Base-by-base conservation (phyloP, 2,797 vertebrate genomes). In the Karalla daura region DNA sequence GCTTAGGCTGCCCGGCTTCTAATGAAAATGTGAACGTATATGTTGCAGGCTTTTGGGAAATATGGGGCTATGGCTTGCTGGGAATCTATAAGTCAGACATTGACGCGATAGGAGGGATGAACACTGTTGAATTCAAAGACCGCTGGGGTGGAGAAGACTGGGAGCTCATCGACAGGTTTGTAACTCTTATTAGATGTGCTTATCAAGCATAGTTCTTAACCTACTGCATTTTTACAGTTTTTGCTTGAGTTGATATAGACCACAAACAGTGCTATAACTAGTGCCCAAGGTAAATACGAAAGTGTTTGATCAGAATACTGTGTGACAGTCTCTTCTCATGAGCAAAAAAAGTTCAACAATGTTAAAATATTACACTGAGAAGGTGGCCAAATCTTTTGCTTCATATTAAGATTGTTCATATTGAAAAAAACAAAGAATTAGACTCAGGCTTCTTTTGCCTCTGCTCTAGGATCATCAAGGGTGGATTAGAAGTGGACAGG, bases 141-240 rank as follows among this genome's bases (percentile, higher is more conserved):
- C 93, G 91, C 66, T 99, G 98, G 98, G 98, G 98, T 45, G 98
- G 98, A 89, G 98, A 99, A 66, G 98, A 99, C 92, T 99, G 98
- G 97, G 98, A 99, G 49, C 94, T 99, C 6, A 91, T 99, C 15
- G 98, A 99, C 93, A 95, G 97, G 98, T 98, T 56, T 78, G 80
- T 45, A n/a, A 7, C n/a, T 63, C 6, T 4, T 4, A 23, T 23
- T 23, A 17, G 1, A 47, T 12, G 3, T 67, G 4, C 53, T 36
- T 65, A 2, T 32, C 32, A 5, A 6, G 43, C 25, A 17, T 41
- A 23, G 5, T 27, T 13, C 32, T 40, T 5, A 5, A 13, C 11
- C 3, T 12, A 2, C 36, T 56, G 21, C 6, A 46, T 5, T 43
- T 30, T 30, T 52, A 25, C 30, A 46, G 5, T 32, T 27, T 15